Evolutionary conservation across 2,113 vertebrate genomes (phyloP).

Genomic region (Pluvianellus socialis): DNA sequence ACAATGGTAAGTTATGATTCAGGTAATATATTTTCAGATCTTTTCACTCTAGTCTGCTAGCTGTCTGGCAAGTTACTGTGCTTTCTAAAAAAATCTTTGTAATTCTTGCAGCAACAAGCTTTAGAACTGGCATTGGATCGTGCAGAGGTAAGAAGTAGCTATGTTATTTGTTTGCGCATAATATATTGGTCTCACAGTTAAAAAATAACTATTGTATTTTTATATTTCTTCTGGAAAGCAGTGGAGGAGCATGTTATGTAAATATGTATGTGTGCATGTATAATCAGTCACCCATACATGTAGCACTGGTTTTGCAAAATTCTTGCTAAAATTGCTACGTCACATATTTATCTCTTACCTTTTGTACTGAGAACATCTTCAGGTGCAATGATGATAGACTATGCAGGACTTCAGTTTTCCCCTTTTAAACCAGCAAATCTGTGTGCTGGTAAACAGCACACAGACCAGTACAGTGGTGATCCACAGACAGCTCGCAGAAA

Average conservation of each 20-base stretch:
- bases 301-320: neutral
- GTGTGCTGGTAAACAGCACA: neutral
- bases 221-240: neutral
- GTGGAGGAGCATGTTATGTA: neutral
- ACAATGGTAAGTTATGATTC: slow-evolving; percentile 71
- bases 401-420: neutral
- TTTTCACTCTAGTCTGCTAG: neutral
- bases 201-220: neutral
- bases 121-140: slow-evolving; percentile 98
- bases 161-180: neutral
- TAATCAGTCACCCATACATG: neutral
- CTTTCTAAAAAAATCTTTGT: slow-evolving; percentile 19
- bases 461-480: neutral
- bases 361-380: neutral
- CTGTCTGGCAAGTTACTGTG: neutral
- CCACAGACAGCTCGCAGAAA: neutral
- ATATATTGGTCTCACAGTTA: neutral
- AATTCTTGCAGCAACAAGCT: slow-evolving; percentile 88
- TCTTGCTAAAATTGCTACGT: neutral
- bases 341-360: fast-evolving
- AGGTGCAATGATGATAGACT: neutral
- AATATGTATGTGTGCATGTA: neutral
- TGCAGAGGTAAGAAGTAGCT: slow-evolving; percentile 87
- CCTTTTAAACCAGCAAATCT: neutral
- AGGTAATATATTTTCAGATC: neutral